phyloP scores from a whole-genome alignment of 2,113 vertebrate genomes.

The Nothoprocta pentlandii region DNA sequence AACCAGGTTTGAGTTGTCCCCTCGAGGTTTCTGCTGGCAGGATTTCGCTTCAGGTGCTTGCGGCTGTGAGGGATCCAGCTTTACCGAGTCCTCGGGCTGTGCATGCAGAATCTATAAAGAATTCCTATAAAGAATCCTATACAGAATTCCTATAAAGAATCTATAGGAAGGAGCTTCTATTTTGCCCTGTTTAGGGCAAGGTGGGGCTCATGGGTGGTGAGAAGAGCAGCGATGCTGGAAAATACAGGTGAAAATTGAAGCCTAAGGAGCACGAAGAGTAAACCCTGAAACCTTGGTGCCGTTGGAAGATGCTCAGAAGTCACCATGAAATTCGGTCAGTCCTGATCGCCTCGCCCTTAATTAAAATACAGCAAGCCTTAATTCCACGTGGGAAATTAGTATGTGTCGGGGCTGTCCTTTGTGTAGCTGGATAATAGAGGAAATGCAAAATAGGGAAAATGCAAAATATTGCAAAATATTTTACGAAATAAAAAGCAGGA shows the following conservation, averaged over 20 bases:
- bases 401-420: neutral
- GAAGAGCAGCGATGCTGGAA: neutral
- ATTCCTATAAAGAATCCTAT: no score
- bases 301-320: neutral
- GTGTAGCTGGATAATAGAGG: neutral
- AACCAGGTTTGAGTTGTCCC: slow-evolving; percentile 78
- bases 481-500: neutral
- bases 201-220: neutral
- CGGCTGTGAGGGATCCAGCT: neutral
- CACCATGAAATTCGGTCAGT: neutral
- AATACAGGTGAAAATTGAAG: neutral
- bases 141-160: neutral
- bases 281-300: neutral
- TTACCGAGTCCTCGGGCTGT: neutral
- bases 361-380: slow-evolving; percentile 33
- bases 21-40: slow-evolving; percentile 53
- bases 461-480: neutral
- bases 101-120: neutral
- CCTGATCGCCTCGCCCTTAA: neutral
- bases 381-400: neutral
- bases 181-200: neutral
- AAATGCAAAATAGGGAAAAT: slow-evolving; percentile 1
- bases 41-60: slow-evolving; percentile 48
- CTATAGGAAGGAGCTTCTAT: neutral
- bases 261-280: neutral